A percentile compares a stretch with the other conserved stretches of the same genome.
Conservation (phyloP, 2,888 invertebrate genomes). For the Phortica magna region DNA sequence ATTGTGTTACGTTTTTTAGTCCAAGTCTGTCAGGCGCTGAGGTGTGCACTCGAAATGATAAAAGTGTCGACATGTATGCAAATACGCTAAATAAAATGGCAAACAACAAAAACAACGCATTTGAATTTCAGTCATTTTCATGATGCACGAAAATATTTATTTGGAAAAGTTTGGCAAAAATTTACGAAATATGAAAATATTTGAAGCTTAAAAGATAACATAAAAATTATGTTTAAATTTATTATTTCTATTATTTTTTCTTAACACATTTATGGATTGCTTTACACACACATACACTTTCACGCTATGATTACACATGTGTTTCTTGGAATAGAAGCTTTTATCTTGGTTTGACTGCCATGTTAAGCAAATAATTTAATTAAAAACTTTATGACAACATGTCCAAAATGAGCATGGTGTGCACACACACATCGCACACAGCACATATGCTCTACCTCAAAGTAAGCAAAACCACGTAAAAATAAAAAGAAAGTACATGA, state of each 20-base stretch:
- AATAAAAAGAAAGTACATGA: conserved; percentile 53
- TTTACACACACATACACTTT: too few relatives aligned
- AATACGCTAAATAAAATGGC: too few relatives aligned
- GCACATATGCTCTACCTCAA: not conserved
- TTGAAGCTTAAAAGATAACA: too few relatives aligned
- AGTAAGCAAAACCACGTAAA: not conserved
- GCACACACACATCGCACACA: conserved; percentile 26
- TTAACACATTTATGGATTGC: too few relatives aligned
- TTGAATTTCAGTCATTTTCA: too few relatives aligned
- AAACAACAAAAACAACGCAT: too few relatives aligned
- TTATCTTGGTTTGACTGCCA: conserved; percentile 23
- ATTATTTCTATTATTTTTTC: too few relatives aligned
- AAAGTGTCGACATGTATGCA: too few relatives aligned
- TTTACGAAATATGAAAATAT: not conserved
- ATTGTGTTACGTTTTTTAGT: not conserved
- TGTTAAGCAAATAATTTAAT: conserved; percentile 64
- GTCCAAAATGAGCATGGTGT: conserved; percentile 42
- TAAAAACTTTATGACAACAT: conserved; percentile 69
- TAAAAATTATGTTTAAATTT: too few relatives aligned
- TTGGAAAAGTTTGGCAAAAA: not conserved
- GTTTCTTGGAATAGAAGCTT: not conserved
- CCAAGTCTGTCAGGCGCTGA: too few relatives aligned
- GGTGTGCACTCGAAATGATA: too few relatives aligned
- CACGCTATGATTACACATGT: not conserved
- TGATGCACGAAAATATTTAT: not conserved